phyloP scores from a whole-genome alignment of 2,797 vertebrate genomes.

The Phoxinus dragarum region DNA sequence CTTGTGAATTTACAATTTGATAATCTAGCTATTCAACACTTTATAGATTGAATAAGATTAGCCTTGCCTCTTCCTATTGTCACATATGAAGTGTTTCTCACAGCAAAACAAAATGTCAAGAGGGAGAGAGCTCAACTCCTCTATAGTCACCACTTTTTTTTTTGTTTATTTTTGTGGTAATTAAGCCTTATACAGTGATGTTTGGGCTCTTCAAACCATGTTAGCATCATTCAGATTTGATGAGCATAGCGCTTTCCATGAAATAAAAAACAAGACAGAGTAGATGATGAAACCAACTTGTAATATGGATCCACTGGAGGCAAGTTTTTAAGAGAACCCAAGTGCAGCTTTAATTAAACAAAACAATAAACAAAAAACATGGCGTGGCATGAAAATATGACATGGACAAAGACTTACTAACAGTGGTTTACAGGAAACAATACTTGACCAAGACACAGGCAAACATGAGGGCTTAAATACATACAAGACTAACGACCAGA shows the following conservation, averaged over 20 bases:
- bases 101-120: constrained; percentile 57
- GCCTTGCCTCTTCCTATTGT: constrained; percentile 63
- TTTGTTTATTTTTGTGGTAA: constrained; percentile 6
- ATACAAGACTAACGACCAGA: too few relatives aligned
- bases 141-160: constrained; percentile 10
- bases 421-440: too few relatives aligned
- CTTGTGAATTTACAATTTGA: constrained; percentile 68
- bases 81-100: constrained; percentile 62
- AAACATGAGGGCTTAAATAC: too few relatives aligned
- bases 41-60: constrained; percentile 72
- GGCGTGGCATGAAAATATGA: too few relatives aligned
- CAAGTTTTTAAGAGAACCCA: too few relatives aligned
- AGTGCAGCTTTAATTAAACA: too few relatives aligned
- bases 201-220: constrained; percentile 4
- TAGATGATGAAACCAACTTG: constrained; percentile 33
- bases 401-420: too few relatives aligned
- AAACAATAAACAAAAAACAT: too few relatives aligned
- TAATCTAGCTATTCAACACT: constrained; percentile 74
- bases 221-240: constrained; percentile 24
- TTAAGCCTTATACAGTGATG: background rate
- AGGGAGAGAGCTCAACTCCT: constrained; percentile 11
- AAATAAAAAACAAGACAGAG: background rate
- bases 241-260: background rate
- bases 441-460: too few relatives aligned
- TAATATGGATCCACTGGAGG: too few relatives aligned